Evolutionary conservation across 2,797 vertebrate genomes (phyloP).

Genomic region (Crocodylus rhombifer): DNA sequence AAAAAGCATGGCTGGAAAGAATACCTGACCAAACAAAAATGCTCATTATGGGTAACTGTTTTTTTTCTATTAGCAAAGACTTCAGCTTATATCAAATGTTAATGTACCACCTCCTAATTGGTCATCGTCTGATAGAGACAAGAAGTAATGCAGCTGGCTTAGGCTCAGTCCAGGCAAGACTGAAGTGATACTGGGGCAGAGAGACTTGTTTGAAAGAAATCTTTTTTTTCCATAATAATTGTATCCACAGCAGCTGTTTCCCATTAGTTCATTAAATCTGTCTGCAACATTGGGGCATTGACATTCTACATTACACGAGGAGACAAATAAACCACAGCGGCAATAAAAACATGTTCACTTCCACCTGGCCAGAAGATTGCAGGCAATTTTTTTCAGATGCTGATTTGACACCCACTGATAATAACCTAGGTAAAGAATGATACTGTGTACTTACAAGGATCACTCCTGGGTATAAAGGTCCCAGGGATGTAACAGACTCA

Average conservation of each 20-base stretch:
- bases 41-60: neutral
- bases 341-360: neutral
- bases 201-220: too few species aligned
- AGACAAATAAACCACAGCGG: neutral
- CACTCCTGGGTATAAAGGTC: neutral
- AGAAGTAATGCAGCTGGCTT: accelerated
- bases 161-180: accelerated
- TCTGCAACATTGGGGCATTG: neutral
- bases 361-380: neutral
- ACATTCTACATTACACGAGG: neutral
- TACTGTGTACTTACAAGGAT: neutral
- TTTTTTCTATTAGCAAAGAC: neutral
- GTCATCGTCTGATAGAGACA: neutral
- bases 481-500: neutral
- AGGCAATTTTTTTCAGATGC: neutral
- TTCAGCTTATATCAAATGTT: neutral
- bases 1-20: neutral
- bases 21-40: neutral
- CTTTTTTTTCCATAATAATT: too few species aligned
- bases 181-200: neutral
- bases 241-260: too few species aligned
- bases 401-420: neutral
- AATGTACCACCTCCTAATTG: neutral
- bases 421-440: neutral
- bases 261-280: neutral